Conservation (phyloP, 2,797 vertebrate genomes). For the Myotis findleyi region DNA sequence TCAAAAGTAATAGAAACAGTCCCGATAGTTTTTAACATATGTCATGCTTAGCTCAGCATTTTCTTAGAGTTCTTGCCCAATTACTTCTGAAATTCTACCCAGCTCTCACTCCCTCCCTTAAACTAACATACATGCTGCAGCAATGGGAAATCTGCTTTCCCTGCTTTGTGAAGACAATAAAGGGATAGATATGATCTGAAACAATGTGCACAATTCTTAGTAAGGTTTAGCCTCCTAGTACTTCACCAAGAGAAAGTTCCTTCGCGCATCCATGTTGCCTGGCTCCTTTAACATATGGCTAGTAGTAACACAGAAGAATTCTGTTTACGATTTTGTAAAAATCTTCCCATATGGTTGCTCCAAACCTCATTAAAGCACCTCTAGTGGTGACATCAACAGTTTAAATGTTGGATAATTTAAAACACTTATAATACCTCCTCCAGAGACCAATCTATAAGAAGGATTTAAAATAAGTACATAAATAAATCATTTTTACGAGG, state of each 20-base stretch:
- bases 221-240: not conserved
- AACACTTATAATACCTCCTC: constrained; percentile 56
- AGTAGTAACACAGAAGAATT: not conserved
- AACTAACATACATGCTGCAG: not conserved
- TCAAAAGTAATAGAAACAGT: not conserved
- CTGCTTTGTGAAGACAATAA: not conserved
- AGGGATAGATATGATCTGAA: not conserved
- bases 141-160: not conserved
- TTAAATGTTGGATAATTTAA: constrained; percentile 73
- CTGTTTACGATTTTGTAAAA: not conserved
- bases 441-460: constrained; percentile 23
- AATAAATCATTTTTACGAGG: constrained; percentile 51
- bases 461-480: constrained; percentile 51
- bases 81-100: not conserved
- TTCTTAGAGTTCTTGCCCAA: not conserved
- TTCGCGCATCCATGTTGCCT: not conserved
- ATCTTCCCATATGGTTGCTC: not conserved
- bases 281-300: not conserved
- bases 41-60: not conserved
- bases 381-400: not conserved
- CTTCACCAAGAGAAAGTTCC: not conserved
- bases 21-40: not conserved
- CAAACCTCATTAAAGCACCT: not conserved
- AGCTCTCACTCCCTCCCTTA: not conserved
- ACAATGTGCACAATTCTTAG: not conserved